Base-by-base conservation (phyloP, 2,797 vertebrate genomes). In the Atherinosoma microstoma region DNA sequence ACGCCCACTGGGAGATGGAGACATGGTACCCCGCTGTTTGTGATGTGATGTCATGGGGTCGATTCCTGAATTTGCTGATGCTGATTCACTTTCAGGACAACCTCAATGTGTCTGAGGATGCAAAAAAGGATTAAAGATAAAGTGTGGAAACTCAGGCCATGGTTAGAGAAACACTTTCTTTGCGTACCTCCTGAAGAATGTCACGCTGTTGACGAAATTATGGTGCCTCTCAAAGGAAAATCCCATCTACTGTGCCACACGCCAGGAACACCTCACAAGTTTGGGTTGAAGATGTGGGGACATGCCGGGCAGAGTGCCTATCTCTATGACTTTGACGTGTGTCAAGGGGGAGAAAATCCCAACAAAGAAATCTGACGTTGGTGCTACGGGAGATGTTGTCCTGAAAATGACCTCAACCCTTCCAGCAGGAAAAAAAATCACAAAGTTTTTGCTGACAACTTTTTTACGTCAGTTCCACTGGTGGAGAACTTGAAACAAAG, bases 81-180 rank as follows among this genome's bases (percentile, higher is more conserved):
- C 10, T 73, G 36, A 70, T 84, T 62, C 76, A 79, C 64, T 87
- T 87, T 77, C 53, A 76, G 58, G 27, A 67, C 64, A 87, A 85
- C 58, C 56, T 83, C 51, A 78, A 3, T 57, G 82, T 84, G 56
- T 80, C 82, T 76, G 67, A 87, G 9, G 79, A 82, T 58, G 54
- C 11, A 12, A 80, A 69, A 36, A n/a, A n/a, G n/a, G n/a, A n/a
- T n/a, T n/a, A 75, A 72, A 62, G 70, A 79, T n/a, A 80, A 82
- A 78, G 0, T 80, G 0, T 84, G 74, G 73, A 84, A 80, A 61
- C 42, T 76, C 18, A 79, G 73, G 54, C 78, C 59, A 47, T 76
- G 79, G 74, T 64, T 74, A 30, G 2, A 84, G 32, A 78, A 80
- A 54, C 47, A 32, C 0, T 83, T 58, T 60, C 70, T 79, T 18